Percentiles rank a stretch among this genome's conserved stretches.
These are phyloP conservation scores for Gonatopus flavifemur DNA, from an alignment of 1,140 invertebrate species.

Conservation along the genomic window DNA sequence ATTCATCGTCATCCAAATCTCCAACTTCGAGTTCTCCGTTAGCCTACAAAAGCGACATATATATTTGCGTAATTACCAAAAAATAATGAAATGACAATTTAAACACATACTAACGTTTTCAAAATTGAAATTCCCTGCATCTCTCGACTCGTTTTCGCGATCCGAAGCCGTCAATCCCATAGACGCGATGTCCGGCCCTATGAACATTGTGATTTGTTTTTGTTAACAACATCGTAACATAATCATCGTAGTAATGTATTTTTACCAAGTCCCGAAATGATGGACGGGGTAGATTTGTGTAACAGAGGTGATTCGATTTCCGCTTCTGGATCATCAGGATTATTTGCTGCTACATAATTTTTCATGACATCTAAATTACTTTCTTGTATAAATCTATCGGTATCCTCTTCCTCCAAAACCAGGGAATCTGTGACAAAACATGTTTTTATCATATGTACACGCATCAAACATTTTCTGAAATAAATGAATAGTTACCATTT, in stretches of 20 bases:
- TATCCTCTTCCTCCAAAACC: constrained; percentile 45
- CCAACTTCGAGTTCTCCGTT: constrained; percentile 73
- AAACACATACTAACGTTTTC: constrained; percentile 43
- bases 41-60: background rate
- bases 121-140: constrained; percentile 25
- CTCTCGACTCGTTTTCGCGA: constrained; percentile 19
- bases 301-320: background rate
- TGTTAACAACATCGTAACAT: background rate
- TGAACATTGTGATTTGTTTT: constrained; percentile 9
- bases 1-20: constrained; percentile 85
- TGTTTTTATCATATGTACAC: background rate
- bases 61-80: background rate
- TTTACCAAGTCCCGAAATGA: constrained; percentile 37
- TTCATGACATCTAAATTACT: constrained; percentile 62
- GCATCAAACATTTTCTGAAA: constrained; percentile 1
- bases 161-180: constrained; percentile 45
- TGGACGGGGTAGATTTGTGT: constrained; percentile 7
- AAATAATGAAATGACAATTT: background rate
- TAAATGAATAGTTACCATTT: constrained; percentile 23
- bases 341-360: constrained; percentile 44
- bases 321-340: constrained; percentile 28
- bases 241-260: constrained; percentile 1
- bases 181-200: constrained; percentile 53
- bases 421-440: background rate
- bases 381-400: constrained; percentile 62